Conservation (phyloP, 2,113 vertebrate genomes). For the Pituophis catenifer region DNA sequence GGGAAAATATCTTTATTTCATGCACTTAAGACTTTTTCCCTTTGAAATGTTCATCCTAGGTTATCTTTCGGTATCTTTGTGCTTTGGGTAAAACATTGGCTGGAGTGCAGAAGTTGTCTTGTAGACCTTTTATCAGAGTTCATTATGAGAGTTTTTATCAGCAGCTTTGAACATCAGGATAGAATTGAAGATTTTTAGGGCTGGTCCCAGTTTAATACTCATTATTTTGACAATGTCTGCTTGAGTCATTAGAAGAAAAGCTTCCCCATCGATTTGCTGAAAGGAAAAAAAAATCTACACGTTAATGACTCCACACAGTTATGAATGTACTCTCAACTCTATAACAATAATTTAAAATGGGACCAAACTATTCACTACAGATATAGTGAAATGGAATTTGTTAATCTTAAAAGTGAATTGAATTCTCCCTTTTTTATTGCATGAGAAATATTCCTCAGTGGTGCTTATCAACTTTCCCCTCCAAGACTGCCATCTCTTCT, state of each 20-base stretch:
- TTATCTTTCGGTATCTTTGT: conserved; percentile 70
- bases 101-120: conserved; percentile 59
- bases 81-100: conserved; percentile 78
- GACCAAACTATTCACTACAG: neutral
- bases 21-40: conserved; percentile 47
- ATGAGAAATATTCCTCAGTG: neutral
- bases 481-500: neutral
- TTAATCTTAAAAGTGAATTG: neutral
- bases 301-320: conserved; percentile 32
- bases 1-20: conserved; percentile 60
- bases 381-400: neutral
- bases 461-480: too few species aligned
- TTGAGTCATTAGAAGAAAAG: conserved; percentile 86
- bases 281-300: conserved; percentile 37
- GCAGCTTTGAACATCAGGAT: conserved; percentile 89
- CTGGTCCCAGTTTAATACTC: conserved; percentile 86
- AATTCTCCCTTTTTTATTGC: neutral
- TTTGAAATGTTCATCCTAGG: conserved; percentile 64
- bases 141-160: conserved; percentile 83
- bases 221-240: conserved; percentile 88
- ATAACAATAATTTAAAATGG: neutral
- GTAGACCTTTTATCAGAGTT: conserved; percentile 73
- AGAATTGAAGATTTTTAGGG: conserved; percentile 88
- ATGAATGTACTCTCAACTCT: conserved; percentile 5
- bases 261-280: conserved; percentile 88